phyloP scores from a whole-genome alignment of 2,113 vertebrate species.

The Platichthys flesus region DNA sequence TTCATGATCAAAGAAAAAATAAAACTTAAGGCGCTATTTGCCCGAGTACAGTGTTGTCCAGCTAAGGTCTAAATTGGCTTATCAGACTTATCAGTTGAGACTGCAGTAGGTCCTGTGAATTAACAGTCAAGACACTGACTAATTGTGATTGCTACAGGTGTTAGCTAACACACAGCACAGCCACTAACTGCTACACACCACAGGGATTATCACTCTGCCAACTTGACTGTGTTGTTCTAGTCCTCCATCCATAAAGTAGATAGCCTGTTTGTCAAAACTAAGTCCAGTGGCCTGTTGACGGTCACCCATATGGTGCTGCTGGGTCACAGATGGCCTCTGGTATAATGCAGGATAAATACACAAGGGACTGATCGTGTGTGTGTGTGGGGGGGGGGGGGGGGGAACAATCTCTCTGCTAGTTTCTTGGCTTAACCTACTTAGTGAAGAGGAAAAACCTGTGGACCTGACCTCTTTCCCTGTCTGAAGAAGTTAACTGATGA shows the following conservation, averaged over 20 bases:
- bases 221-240: slow-evolving; percentile 35
- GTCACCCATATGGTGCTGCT: slow-evolving; percentile 75
- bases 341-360: slow-evolving; percentile 68
- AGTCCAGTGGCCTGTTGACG: slow-evolving; percentile 56
- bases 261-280: slow-evolving; percentile 26
- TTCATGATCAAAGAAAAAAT: not conserved
- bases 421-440: slow-evolving; percentile 52
- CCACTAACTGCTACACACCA: not conserved
- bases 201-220: slow-evolving; percentile 43
- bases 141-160: slow-evolving; percentile 40
- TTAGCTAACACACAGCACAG: slow-evolving; percentile 21
- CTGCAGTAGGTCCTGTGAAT: slow-evolving; percentile 17
- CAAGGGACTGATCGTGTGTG: slow-evolving; percentile 36
- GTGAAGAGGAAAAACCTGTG: not conserved
- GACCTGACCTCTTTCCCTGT: slow-evolving; percentile 10
- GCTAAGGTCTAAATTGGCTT: not conserved
- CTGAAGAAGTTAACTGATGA: not conserved
- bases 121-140: slow-evolving; percentile 16
- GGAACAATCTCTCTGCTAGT: not conserved
- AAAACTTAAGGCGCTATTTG: not conserved
- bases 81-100: slow-evolving; percentile 6
- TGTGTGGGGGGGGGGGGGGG: not conserved
- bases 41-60: not conserved
- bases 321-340: slow-evolving; percentile 78
- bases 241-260: slow-evolving; percentile 8